phyloP scores from a whole-genome alignment of 2,888 invertebrate genomes.

The Esperia sulphurella region DNA sequence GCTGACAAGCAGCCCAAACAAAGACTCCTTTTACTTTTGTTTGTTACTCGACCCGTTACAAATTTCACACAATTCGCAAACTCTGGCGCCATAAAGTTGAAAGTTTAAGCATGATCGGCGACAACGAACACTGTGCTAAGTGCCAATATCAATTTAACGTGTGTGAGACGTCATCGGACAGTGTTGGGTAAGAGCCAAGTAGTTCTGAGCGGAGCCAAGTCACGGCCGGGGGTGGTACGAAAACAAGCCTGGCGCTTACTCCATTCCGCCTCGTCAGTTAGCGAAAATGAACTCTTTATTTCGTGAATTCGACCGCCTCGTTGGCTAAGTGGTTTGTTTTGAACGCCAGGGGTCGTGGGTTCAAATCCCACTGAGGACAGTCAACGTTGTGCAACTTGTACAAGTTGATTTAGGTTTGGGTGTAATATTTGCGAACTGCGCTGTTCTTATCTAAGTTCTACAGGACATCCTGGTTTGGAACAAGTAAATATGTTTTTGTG shows the following conservation, averaged over 20 bases:
- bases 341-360: too few species aligned
- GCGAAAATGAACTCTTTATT: neutral
- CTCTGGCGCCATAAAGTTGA: slow-evolving; percentile 4
- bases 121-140: slow-evolving; percentile 42
- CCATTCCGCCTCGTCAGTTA: neutral
- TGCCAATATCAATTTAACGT: slow-evolving; percentile 68
- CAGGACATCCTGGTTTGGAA: too few species aligned
- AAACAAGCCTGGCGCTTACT: slow-evolving; percentile 32
- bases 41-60: too few species aligned
- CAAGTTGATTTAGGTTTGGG: too few species aligned
- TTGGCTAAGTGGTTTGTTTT: too few species aligned
- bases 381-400: too few species aligned
- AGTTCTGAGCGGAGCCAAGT: slow-evolving; percentile 39
- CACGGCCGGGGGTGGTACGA: slow-evolving; percentile 33
- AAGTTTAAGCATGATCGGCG: slow-evolving; percentile 35
- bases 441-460: too few species aligned
- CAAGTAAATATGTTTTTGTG: too few species aligned
- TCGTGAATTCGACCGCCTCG: neutral
- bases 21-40: too few species aligned
- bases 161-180: slow-evolving; percentile 54
- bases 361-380: neutral
- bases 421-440: too few species aligned
- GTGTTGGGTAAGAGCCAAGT: slow-evolving; percentile 47
- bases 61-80: neutral
- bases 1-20: too few species aligned